phyloP scores from a whole-genome alignment of 2,797 vertebrate species.

The Tragopan temminckii region DNA sequence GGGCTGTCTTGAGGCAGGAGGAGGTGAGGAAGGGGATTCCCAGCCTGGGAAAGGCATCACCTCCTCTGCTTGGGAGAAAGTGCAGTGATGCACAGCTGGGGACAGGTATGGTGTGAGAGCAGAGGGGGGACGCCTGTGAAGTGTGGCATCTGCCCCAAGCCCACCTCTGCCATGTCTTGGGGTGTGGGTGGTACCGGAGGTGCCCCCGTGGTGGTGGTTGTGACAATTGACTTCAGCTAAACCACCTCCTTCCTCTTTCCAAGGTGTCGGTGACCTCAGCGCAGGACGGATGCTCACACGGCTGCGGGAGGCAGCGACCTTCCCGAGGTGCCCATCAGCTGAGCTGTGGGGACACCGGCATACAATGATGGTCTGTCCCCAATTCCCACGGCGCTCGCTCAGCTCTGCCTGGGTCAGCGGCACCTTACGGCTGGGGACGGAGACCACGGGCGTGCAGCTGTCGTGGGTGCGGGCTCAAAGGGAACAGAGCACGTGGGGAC shows the following conservation, averaged over 20 bases:
- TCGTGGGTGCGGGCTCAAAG: background rate
- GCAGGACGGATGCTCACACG: background rate
- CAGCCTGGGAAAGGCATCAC: background rate
- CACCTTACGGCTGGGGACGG: background rate
- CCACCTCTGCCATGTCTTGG: background rate
- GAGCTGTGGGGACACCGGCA: background rate
- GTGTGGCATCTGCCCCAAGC: accelerated
- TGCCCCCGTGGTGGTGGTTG: background rate
- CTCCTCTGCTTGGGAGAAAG: background rate
- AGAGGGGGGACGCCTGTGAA: accelerated
- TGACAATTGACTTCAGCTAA: background rate
- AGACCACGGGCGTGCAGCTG: accelerated
- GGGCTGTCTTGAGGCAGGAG: background rate
- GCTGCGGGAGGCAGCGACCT: background rate
- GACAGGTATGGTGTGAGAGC: background rate
- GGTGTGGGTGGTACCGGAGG: background rate
- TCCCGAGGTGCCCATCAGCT: background rate
- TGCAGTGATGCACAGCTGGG: background rate
- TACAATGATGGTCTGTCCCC: accelerated
- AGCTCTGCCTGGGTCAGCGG: accelerated
- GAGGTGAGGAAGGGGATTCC: constrained; percentile 26
- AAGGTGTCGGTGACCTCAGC: background rate
- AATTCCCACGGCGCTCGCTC: background rate
- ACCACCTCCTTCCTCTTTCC: background rate
- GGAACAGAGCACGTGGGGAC: background rate